phyloP scores from a whole-genome alignment of 2,113 vertebrate genomes.

The Syngnathus scovelli region DNA sequence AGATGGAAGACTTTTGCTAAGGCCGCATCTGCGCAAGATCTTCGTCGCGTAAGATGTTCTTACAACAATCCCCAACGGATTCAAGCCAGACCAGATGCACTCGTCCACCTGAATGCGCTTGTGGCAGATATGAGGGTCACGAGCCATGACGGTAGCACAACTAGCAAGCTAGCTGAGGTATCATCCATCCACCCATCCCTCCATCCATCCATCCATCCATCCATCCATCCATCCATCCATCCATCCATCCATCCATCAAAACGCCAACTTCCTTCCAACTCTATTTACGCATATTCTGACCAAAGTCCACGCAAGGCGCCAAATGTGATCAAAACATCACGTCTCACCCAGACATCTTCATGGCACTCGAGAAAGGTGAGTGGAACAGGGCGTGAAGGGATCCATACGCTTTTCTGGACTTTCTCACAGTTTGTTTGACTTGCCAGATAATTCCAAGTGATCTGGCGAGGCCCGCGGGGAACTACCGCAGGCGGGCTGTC shows the following conservation, averaged over 20 bases:
- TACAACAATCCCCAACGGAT: neutral
- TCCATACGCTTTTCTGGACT: constrained; percentile 42
- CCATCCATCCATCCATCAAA: constrained; percentile 48
- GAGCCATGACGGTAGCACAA: constrained; percentile 51
- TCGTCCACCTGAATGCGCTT: constrained; percentile 25
- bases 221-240: constrained; percentile 31
- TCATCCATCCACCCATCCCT: constrained; percentile 8
- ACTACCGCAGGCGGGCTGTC: constrained; percentile 41
- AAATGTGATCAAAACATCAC: neutral
- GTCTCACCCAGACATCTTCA: constrained; percentile 11
- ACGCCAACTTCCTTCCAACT: constrained; percentile 15
- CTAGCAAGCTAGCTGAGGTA: constrained; percentile 30
- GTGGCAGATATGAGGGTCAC: constrained; percentile 29
- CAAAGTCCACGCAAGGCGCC: constrained; percentile 29
- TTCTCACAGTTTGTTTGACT: constrained; percentile 36
- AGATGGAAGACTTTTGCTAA: neutral
- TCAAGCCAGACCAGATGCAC: constrained; percentile 31
- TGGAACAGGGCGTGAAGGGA: constrained; percentile 9
- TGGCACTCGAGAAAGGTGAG: constrained; percentile 11
- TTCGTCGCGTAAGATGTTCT: neutral
- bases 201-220: constrained; percentile 53
- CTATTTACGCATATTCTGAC: constrained; percentile 19
- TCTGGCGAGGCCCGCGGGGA: constrained; percentile 24
- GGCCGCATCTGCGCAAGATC: neutral
- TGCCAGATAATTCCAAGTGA: constrained; percentile 59